phyloP scores from a whole-genome alignment of 2,888 invertebrate species.

The Noctua janthina region DNA sequence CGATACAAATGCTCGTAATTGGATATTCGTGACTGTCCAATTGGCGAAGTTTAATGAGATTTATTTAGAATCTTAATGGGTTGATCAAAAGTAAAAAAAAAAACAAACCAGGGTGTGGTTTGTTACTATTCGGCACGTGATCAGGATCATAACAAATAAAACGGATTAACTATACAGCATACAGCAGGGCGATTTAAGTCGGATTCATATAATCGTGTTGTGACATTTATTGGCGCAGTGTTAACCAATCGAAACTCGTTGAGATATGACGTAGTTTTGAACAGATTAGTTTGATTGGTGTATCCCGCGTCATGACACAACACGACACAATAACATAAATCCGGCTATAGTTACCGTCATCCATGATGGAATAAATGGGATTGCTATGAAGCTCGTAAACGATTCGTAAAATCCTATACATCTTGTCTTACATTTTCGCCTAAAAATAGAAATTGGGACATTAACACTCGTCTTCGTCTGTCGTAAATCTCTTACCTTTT shows the following conservation, averaged over 20 bases:
- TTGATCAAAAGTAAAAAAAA: neutral
- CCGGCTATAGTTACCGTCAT: neutral
- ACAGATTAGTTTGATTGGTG: slow-evolving; percentile 2
- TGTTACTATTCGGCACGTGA: no score
- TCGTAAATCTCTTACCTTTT: slow-evolving; percentile 80
- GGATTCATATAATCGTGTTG: neutral
- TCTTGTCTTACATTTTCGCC: neutral
- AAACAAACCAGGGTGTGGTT: no score
- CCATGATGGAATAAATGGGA: neutral
- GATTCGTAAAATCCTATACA: neutral
- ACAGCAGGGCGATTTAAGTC: neutral
- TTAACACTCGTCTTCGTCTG: neutral
- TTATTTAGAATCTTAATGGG: neutral
- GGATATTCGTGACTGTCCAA: neutral
- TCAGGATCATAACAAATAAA: neutral
- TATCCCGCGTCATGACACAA: neutral
- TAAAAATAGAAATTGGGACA: neutral
- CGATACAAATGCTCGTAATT: neutral
- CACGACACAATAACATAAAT: neutral
- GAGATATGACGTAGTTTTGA: neutral
- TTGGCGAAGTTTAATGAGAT: neutral
- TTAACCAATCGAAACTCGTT: neutral
- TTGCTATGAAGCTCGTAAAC: neutral
- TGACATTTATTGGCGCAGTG: neutral
- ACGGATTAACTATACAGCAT: neutral